Percentiles rank a stretch among this genome's conserved stretches.
Evolutionary conservation across 2,113 vertebrate species (phyloP).

Genomic region (Phycodurus eques): DNA sequence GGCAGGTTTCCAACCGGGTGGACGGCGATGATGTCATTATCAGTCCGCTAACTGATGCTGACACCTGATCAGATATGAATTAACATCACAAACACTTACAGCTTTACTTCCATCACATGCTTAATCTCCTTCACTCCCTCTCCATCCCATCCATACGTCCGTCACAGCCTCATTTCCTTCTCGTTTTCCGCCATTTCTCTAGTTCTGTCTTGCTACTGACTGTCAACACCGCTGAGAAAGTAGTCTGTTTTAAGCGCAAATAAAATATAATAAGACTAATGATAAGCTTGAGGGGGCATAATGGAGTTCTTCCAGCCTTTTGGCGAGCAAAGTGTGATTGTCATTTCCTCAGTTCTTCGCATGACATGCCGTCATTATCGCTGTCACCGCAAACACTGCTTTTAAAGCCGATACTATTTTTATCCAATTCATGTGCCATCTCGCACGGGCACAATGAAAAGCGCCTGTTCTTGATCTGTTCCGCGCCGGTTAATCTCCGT

Average conservation of each 20-base stretch:
- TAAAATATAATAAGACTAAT: neutral
- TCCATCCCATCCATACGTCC: no score
- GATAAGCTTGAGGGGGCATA: neutral
- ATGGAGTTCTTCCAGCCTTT: slow-evolving; percentile 3
- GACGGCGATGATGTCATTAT: no score
- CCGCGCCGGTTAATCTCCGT: neutral
- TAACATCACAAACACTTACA: no score
- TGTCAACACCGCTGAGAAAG: neutral
- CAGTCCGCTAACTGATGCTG: no score
- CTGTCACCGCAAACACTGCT: slow-evolving; percentile 33
- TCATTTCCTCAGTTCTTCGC: slow-evolving; percentile 6
- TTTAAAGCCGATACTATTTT: slow-evolving; percentile 42
- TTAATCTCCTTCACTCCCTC: no score
- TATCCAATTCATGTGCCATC: slow-evolving; percentile 43
- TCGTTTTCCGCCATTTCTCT: neutral
- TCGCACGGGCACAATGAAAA: neutral
- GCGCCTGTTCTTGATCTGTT: neutral
- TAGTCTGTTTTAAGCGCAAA: neutral
- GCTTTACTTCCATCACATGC: no score
- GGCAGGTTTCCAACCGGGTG: no score
- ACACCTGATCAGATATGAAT: no score
- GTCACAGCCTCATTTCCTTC: no score
- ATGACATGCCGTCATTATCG: slow-evolving; percentile 41
- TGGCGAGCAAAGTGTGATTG: slow-evolving; percentile 14
- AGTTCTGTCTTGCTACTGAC: neutral